These are phyloP conservation scores for Choristoneura fumiferana DNA, from an alignment of 1,140 invertebrate genomes.

Conservation along the genomic window DNA sequence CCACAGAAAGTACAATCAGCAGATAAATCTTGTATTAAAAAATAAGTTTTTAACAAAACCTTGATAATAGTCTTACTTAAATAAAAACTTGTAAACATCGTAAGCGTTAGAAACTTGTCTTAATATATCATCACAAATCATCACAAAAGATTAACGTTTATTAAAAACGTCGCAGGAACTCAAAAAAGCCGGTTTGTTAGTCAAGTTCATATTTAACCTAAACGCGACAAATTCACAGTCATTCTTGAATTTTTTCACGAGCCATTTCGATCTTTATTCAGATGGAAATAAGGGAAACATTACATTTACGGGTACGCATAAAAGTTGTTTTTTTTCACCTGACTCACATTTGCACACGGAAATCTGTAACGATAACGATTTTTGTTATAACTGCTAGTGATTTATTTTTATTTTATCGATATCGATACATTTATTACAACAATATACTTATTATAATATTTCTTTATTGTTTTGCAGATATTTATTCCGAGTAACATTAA, in stretches of 20 bases:
- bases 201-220: constrained; percentile 17
- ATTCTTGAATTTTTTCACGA: too few relatives aligned
- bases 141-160: not conserved
- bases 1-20: too few relatives aligned
- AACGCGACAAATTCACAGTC: not conserved
- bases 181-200: constrained; percentile 6
- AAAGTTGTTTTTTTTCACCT: constrained; percentile 13
- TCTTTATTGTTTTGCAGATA: too few relatives aligned
- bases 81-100: too few relatives aligned
- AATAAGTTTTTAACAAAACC: too few relatives aligned
- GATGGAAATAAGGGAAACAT: not conserved
- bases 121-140: too few relatives aligned
- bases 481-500: too few relatives aligned
- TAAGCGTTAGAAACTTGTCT: too few relatives aligned
- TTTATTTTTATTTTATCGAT: constrained; percentile 18
- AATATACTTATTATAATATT: too few relatives aligned
- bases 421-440: too few relatives aligned
- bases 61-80: too few relatives aligned
- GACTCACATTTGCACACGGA: constrained; percentile 36
- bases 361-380: constrained; percentile 34
- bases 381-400: constrained; percentile 26
- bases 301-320: not conserved
- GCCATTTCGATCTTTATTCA: not conserved
- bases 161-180: constrained; percentile 5
- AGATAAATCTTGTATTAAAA: too few relatives aligned